Evolutionary conservation across 2,113 vertebrate genomes (phyloP), one percentile per base, ranked within the genome.

Genomic region (Nanorana parkeri): DNA sequence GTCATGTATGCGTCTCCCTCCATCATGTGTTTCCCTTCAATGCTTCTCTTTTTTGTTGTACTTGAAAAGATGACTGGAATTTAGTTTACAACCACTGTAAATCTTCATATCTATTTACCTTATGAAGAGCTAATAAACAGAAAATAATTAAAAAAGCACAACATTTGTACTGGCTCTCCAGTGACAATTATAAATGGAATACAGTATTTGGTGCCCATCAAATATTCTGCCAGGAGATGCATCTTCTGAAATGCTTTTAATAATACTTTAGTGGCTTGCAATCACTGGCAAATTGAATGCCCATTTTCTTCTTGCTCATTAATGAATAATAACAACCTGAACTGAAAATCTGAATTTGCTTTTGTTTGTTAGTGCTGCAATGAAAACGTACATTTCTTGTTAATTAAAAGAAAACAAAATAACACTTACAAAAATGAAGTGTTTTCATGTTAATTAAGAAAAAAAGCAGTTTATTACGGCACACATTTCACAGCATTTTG

Each of bases 161-260:
- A 47, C 8, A 47, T 13, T 47, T 47, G 41, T 47, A 47, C 41
- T 47, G 41, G 41, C 13, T 47, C 68, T 69, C 23, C 13, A 17
- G 68, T 52, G 68, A 69, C 19, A 69, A 23, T 52, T 47, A 23
- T 69, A 20, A 69, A 47, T 41, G 20, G 68, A 23, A 69, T 47
- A 51, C n/a, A n/a, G 36, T 69, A 36, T 36, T 36, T 36, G 15
- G 68, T 69, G 68, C 8, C 41, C 36, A 69, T 69, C 51, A 69
- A 69, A 69, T 69, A 52, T 69, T 52, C 6, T 51, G 36, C 21
- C 20, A 41, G 23, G 7, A 68, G 36, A 68, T 68, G 66, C 66
- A 68, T 68, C 17, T 68, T n/a, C 32, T 41, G 66, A 68, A 68
- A 41, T 36, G 66, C 66, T 68, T 68, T 68, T 68, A 69, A 69